Conservation (phyloP, 2,888 invertebrate species). For the Cheilosia vernalis region DNA sequence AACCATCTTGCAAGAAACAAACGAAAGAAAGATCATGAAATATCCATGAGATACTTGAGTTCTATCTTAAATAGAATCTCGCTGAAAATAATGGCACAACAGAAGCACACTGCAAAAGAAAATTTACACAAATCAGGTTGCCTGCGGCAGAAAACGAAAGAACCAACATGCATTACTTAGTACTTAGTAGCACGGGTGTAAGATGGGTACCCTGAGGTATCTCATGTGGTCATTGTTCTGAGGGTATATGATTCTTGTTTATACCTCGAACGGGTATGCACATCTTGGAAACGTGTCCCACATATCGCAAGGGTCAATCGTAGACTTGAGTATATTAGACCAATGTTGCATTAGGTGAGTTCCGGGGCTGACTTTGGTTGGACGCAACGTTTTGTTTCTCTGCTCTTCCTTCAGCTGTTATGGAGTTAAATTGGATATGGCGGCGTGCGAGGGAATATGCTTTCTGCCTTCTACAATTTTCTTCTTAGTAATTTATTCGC, state of each 20-base stretch:
- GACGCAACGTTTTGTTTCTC: background rate
- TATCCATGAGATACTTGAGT: slow-evolving; percentile 57
- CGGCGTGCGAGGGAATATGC: background rate
- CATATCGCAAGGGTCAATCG: slow-evolving; percentile 62
- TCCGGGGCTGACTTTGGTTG: slow-evolving; percentile 3
- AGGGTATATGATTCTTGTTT: slow-evolving; percentile 10
- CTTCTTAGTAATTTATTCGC: slow-evolving; percentile 30
- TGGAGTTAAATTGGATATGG: slow-evolving; percentile 9
- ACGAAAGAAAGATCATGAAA: slow-evolving; percentile 46
- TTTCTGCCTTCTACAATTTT: slow-evolving; percentile 14
- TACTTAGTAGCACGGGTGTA: slow-evolving; percentile 22
- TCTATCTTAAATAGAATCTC: slow-evolving; percentile 70
- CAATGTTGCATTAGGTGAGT: slow-evolving; percentile 20
- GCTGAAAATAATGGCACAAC: slow-evolving; percentile 51
- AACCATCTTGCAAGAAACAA: background rate
- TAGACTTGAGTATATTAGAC: slow-evolving; percentile 26
- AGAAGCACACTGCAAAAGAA: slow-evolving; percentile 37
- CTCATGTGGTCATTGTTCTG: slow-evolving; percentile 42
- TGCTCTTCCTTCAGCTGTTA: background rate
- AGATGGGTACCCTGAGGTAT: slow-evolving; percentile 53
- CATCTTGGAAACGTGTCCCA: slow-evolving; percentile 27
- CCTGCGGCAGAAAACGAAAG: background rate
- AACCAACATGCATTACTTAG: background rate
- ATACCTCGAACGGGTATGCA: background rate
- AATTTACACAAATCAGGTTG: slow-evolving; percentile 46